These are phyloP conservation scores for Tetraodon nigroviridis DNA, from an alignment of 2,113 vertebrate species.

Conservation along the genomic window DNA sequence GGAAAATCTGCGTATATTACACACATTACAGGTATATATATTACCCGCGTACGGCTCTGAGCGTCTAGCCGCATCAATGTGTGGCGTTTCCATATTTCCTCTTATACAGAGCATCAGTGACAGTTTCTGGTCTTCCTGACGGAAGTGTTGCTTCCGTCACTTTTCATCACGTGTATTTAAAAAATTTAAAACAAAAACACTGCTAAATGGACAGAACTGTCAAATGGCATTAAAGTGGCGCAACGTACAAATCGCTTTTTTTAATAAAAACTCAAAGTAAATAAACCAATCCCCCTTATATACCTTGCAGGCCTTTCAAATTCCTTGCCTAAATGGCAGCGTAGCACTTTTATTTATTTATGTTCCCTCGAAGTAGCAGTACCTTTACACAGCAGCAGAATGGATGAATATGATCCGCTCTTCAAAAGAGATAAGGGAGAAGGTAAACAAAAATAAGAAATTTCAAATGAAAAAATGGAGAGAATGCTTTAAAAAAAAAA, in stretches of 20 bases:
- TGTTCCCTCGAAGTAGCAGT: conserved; percentile 53
- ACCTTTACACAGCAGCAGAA: conserved; percentile 30
- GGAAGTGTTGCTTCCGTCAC: conserved; percentile 11
- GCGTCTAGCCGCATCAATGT: conserved; percentile 33
- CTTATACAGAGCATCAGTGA: too few species aligned
- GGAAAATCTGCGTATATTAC: conserved; percentile 41
- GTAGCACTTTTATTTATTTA: conserved; percentile 72
- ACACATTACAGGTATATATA: conserved; percentile 36
- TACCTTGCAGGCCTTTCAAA: conserved; percentile 51
- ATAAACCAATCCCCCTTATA: conserved; percentile 13
- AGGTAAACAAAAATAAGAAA: conserved; percentile 7
- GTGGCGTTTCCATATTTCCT: too few species aligned
- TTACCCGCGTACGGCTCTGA: conserved; percentile 12
- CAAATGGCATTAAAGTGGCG: conserved; percentile 41
- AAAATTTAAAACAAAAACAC: conserved; percentile 7
- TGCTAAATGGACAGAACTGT: conserved; percentile 31
- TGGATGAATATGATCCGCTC: conserved; percentile 20
- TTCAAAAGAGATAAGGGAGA: conserved; percentile 45
- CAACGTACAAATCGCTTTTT: conserved; percentile 30
- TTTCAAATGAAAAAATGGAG: background rate
- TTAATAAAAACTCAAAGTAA: conserved; percentile 37
- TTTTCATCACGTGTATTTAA: background rate
- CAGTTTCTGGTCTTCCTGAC: background rate
- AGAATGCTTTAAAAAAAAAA: too few species aligned
- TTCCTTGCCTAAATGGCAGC: conserved; percentile 48